Percentiles rank a stretch among this genome's conserved stretches.
Conservation (phyloP, 2,113 vertebrate species). For the Columba janthina region DNA sequence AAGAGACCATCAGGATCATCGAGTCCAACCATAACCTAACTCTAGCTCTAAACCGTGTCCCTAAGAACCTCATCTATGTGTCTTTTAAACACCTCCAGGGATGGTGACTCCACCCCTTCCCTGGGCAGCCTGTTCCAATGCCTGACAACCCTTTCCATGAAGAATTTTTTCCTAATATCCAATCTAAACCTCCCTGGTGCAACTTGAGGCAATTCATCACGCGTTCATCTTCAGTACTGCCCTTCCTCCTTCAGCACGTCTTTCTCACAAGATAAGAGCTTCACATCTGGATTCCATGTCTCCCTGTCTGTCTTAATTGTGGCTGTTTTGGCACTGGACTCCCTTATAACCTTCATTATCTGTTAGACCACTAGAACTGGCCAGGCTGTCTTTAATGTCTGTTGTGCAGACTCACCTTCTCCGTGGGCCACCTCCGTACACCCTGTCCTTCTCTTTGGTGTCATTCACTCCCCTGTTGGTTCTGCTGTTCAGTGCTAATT, state of each 20-base stretch:
- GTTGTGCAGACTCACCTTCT: not conserved
- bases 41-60: too few species aligned
- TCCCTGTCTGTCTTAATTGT: not conserved
- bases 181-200: too few species aligned
- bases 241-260: not conserved
- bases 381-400: not conserved
- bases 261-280: not conserved
- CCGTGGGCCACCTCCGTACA: not conserved
- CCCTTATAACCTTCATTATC: not conserved
- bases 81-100: too few species aligned
- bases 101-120: too few species aligned
- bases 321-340: not conserved
- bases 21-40: too few species aligned
- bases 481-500: not conserved
- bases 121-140: too few species aligned
- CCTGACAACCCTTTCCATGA: too few species aligned
- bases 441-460: not conserved
- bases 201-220: not conserved
- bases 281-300: not conserved
- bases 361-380: not conserved
- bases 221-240: not conserved
- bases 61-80: too few species aligned
- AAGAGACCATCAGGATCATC: too few species aligned
- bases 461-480: not conserved
- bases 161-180: too few species aligned